Percentiles rank a stretch among this genome's conserved stretches.
Conservation (phyloP, 2,888 invertebrate genomes). For the Sylvicola fuscatus region DNA sequence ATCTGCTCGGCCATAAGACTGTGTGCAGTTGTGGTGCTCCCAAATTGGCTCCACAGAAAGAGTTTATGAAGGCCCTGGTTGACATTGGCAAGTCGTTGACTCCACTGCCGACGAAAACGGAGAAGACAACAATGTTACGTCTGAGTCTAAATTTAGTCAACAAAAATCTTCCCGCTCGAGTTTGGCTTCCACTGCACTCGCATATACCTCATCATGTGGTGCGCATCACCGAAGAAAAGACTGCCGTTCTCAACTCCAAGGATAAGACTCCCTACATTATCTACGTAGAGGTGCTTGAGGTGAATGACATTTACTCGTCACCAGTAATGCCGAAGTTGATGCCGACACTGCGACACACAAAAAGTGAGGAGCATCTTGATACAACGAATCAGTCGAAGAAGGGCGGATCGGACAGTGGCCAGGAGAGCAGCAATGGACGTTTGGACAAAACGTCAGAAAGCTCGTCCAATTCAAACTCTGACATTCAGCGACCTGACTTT, state of each 20-base stretch:
- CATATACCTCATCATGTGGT: conserved; percentile 74
- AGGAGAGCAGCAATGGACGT: conserved; percentile 17
- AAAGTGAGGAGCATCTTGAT: conserved; percentile 79
- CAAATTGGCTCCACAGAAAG: conserved; percentile 60
- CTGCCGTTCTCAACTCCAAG: conserved; percentile 96
- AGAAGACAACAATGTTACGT: conserved; percentile 76
- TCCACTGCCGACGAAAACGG: conserved; percentile 68
- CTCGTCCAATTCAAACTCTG: background rate
- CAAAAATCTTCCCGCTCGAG: conserved; percentile 90
- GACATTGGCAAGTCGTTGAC: conserved; percentile 68
- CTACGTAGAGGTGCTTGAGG: conserved; percentile 89
- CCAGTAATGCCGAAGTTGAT: conserved; percentile 79
- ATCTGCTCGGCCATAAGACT: conserved; percentile 52
- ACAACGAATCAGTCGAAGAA: conserved; percentile 16
- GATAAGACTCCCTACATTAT: conserved; percentile 82
- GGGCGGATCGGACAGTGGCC: conserved; percentile 13
- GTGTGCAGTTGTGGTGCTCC: conserved; percentile 66
- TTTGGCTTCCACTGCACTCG: conserved; percentile 89
- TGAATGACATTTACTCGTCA: conserved; percentile 60
- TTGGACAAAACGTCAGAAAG: conserved; percentile 17
- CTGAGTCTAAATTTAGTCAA: conserved; percentile 88
- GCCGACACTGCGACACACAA: conserved; percentile 72
- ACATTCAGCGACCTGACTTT: conserved; percentile 6
- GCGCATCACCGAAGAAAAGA: conserved; percentile 89
- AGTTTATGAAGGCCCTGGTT: conserved; percentile 74